These are phyloP conservation scores for Aphidoletes aphidimyza DNA, from an alignment of 2,888 invertebrate genomes.

Conservation along the genomic window DNA sequence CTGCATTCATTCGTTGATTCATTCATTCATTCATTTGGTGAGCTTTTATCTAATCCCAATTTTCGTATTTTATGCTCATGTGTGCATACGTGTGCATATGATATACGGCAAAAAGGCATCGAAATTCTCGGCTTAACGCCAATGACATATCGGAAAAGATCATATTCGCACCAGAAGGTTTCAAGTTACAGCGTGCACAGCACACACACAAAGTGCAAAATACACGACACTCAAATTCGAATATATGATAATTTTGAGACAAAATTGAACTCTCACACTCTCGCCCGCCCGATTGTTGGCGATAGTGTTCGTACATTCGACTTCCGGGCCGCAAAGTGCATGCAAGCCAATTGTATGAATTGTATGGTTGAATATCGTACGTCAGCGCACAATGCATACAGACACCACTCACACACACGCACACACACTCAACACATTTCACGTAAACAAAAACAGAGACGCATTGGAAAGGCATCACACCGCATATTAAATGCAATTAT, in stretches of 20 bases:
- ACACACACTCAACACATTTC: too few species aligned
- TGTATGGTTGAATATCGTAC: too few species aligned
- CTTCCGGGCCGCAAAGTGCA: conserved; percentile 51
- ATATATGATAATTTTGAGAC: conserved; percentile 48
- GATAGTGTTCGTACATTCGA: background rate
- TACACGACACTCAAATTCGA: background rate
- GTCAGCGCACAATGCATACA: too few species aligned
- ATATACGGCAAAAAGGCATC: too few species aligned
- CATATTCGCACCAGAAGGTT: background rate
- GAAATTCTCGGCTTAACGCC: too few species aligned
- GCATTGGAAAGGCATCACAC: background rate
- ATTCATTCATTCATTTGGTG: background rate
- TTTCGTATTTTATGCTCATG: too few species aligned
- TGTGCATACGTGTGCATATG: too few species aligned
- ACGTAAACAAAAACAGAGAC: background rate
- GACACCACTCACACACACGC: too few species aligned
- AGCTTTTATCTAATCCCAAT: background rate
- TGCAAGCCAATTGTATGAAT: background rate
- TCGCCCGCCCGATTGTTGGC: too few species aligned
- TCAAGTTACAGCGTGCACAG: background rate
- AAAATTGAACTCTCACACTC: conserved; percentile 18
- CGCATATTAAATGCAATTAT: conserved; percentile 39
- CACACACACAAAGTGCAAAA: background rate
- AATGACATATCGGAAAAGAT: background rate
- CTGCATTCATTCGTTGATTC: too few species aligned